Evolutionary conservation across 2,797 vertebrate species (phyloP).

Genomic region (Spinus pinus): DNA sequence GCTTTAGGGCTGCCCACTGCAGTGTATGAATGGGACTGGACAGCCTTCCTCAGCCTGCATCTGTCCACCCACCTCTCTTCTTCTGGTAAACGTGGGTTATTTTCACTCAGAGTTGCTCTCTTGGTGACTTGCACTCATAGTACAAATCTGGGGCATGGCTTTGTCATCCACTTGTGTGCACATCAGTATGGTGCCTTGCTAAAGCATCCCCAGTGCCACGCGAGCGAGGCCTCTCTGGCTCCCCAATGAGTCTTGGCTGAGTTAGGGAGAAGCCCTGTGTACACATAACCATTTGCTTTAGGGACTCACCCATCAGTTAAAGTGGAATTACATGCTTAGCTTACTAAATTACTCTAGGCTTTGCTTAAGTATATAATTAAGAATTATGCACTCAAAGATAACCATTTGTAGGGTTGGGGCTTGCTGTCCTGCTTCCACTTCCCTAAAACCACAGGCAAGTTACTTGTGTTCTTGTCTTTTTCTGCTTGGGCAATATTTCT

Average conservation of each 20-base stretch:
- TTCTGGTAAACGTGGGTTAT: neutral
- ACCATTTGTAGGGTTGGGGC: neutral
- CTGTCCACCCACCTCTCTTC: neutral
- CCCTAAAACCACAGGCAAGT: neutral
- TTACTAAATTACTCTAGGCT: constrained; percentile 34
- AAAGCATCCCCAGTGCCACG: neutral
- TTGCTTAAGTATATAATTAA: constrained; percentile 22
- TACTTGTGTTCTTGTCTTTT: neutral
- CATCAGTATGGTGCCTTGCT: accelerated
- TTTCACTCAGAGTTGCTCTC: neutral
- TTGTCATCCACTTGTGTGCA: neutral
- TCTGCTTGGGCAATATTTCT: neutral
- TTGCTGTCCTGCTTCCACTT: neutral
- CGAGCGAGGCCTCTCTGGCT: accelerated
- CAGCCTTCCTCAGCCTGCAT: neutral
- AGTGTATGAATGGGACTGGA: neutral
- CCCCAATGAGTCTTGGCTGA: neutral
- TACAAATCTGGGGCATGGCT: neutral
- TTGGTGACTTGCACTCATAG: neutral
- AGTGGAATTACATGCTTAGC: constrained; percentile 53
- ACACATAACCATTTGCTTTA: neutral
- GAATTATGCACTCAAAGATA: neutral
- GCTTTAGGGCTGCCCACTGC: neutral
- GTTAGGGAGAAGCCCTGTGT: neutral
- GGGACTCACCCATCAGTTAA: neutral